Percentiles rank a stretch among this genome's conserved stretches.
These are phyloP conservation scores for Dermatophagoides farinae DNA, from an alignment of 1,140 invertebrate genomes.

Conservation along the genomic window DNA sequence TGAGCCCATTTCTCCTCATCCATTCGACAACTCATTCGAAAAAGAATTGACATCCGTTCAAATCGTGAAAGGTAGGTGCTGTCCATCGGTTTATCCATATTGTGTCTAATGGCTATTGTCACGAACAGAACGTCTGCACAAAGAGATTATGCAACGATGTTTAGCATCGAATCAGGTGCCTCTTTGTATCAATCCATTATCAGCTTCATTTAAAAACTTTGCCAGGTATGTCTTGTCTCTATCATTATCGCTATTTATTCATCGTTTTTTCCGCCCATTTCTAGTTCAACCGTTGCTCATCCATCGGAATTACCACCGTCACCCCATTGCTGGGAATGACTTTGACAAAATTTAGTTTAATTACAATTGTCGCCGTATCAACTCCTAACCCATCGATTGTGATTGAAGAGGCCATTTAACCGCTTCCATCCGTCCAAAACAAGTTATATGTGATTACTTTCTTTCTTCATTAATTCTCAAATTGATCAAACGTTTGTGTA, in stretches of 20 bases:
- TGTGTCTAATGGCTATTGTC: neutral
- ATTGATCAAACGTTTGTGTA: neutral
- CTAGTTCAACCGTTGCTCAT: slow-evolving; percentile 89
- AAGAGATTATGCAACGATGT: slow-evolving; percentile 89
- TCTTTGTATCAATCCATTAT: slow-evolving; percentile 96
- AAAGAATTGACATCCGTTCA: slow-evolving; percentile 70
- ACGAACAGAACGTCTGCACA: slow-evolving; percentile 83
- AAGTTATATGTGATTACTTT: neutral
- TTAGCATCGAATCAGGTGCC: slow-evolving; percentile 71
- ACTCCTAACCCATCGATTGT: too few relatives aligned
- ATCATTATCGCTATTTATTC: neutral
- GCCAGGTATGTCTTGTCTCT: slow-evolving; percentile 58
- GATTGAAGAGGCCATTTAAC: too few relatives aligned
- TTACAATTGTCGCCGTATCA: neutral
- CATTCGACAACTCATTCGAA: slow-evolving; percentile 87
- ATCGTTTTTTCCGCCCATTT: slow-evolving; percentile 20
- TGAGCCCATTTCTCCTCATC: slow-evolving; percentile 64
- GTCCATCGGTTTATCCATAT: neutral
- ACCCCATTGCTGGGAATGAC: slow-evolving; percentile 84
- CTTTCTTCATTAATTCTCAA: neutral
- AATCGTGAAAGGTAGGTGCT: slow-evolving; percentile 66
- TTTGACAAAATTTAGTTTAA: neutral
- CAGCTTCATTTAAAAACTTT: slow-evolving; percentile 96
- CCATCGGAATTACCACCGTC: slow-evolving; percentile 88
- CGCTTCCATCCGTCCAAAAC: neutral